Conservation (phyloP, 1,140 invertebrate species). For the Stenopsyche tienmushanensis region DNA sequence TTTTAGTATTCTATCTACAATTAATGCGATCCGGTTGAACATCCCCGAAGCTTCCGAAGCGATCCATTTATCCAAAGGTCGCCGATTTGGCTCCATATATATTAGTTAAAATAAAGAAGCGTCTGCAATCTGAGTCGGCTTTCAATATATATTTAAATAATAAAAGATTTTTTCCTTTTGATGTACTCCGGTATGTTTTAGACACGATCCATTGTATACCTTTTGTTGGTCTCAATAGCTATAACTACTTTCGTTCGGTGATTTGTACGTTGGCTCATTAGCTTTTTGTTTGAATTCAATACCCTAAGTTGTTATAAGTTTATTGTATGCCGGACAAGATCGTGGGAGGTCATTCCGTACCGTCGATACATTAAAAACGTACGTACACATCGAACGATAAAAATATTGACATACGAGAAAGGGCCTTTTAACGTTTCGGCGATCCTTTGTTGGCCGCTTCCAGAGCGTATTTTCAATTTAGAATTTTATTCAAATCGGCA, state of each 20-base stretch:
- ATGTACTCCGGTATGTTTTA: constrained; percentile 21
- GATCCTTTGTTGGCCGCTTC: no score
- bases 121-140: background rate
- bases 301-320: constrained; percentile 30
- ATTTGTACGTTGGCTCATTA: constrained; percentile 33
- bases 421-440: background rate
- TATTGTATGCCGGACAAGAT: constrained; percentile 31
- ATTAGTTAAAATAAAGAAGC: background rate
- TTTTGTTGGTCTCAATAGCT: constrained; percentile 27
- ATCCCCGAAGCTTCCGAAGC: no score
- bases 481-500: background rate
- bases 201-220: constrained; percentile 17
- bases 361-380: constrained; percentile 3
- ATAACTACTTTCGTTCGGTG: constrained; percentile 25
- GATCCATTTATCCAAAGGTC: no score
- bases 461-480: no score
- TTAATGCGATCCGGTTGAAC: no score
- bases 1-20: no score
- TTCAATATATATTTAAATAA: constrained; percentile 21
- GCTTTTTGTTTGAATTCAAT: constrained; percentile 35
- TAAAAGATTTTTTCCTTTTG: constrained; percentile 22
- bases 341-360: constrained; percentile 29
- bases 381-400: constrained; percentile 8
- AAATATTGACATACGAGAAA: background rate
- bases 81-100: no score